Conservation (phyloP, 2,888 invertebrate species). For the Embidobia sp. region DNA sequence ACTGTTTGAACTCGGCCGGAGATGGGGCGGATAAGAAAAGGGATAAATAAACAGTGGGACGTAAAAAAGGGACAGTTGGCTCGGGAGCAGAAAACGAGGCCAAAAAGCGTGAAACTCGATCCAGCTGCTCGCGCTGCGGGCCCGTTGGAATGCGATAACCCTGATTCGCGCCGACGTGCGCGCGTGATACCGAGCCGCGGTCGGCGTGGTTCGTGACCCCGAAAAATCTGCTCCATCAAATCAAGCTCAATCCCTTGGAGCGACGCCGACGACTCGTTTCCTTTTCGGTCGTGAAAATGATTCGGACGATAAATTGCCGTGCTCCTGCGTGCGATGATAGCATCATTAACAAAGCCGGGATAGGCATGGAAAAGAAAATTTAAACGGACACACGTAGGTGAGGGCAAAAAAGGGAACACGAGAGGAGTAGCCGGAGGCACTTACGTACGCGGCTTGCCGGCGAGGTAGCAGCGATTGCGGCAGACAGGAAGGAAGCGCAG, state of each 20-base stretch:
- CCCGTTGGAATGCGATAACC: conserved; percentile 79
- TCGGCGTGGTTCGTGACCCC: conserved; percentile 70
- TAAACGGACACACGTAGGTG: conserved; percentile 33
- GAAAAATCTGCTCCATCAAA: conserved; percentile 69
- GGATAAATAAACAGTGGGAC: no score
- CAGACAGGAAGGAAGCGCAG: conserved; percentile 81
- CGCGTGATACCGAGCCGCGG: conserved; percentile 77
- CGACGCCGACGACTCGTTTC: no score
- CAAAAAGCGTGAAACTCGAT: conserved; percentile 77
- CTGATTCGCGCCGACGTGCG: conserved; percentile 79
- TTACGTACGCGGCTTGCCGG: no score
- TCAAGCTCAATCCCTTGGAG: conserved; percentile 76
- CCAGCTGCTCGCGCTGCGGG: conserved; percentile 73
- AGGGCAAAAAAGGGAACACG: conserved; percentile 48
- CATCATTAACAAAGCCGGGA: conserved; percentile 37
- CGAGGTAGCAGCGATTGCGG: conserved; percentile 75
- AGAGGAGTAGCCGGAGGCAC: conserved; percentile 41
- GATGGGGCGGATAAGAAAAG: no score
- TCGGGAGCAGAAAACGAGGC: no score
- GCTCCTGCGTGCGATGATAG: conserved; percentile 30
- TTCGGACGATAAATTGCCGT: no score
- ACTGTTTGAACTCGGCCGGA: no score
- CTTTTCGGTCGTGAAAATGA: no score
- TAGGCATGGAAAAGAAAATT: conserved; percentile 27
- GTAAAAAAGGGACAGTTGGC: conserved; percentile 55